These are phyloP conservation scores for Archips xylosteana DNA, from an alignment of 2,888 invertebrate genomes.

Conservation along the genomic window DNA sequence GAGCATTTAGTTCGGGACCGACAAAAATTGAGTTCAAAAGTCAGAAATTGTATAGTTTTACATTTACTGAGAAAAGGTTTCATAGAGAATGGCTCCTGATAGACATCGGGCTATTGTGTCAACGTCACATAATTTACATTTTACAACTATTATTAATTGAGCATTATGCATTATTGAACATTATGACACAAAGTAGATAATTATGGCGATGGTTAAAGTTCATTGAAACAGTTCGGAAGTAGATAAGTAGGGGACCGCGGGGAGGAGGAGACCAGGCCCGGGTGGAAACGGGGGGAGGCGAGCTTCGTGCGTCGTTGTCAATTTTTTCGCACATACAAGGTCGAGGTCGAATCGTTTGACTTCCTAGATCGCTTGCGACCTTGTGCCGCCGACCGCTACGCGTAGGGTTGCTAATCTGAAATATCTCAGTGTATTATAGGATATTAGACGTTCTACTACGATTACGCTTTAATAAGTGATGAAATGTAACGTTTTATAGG, in stretches of 20 bases:
- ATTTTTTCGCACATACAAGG: constrained; percentile 81
- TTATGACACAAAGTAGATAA: too few species aligned
- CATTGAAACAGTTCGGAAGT: constrained; percentile 25
- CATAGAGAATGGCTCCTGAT: neutral
- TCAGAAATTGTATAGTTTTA: too few species aligned
- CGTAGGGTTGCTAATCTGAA: constrained; percentile 19
- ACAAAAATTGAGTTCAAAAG: too few species aligned
- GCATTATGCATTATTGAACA: too few species aligned
- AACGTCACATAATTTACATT: neutral
- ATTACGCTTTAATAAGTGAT: neutral
- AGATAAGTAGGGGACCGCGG: neutral
- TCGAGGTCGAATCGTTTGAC: constrained; percentile 80
- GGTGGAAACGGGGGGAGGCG: constrained; percentile 49
- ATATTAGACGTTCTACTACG: neutral
- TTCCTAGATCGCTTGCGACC: constrained; percentile 77
- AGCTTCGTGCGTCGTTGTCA: constrained; percentile 64
- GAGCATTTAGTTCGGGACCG: too few species aligned
- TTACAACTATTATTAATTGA: neutral
- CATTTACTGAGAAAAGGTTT: neutral
- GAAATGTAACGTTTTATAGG: neutral
- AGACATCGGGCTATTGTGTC: neutral
- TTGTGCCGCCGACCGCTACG: constrained; percentile 55
- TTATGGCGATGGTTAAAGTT: constrained; percentile 17
- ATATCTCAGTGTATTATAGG: neutral
- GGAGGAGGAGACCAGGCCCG: constrained; percentile 24